phyloP scores from a whole-genome alignment of 1,140 invertebrate genomes.

The Portunus trituberculatus region DNA sequence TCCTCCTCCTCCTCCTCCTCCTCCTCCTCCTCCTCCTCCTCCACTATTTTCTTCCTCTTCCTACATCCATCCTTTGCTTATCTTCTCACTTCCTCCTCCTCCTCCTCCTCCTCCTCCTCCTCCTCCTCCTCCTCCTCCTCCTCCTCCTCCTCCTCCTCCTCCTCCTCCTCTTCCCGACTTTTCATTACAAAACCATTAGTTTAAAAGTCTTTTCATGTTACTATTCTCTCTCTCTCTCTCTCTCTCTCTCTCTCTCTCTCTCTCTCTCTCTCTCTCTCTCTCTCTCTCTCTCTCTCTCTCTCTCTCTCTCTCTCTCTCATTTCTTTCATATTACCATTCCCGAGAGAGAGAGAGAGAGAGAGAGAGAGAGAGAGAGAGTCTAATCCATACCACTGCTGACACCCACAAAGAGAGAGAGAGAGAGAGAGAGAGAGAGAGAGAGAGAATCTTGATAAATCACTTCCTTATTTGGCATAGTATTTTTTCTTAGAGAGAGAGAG shows the following conservation, averaged over 20 bases:
- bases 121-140: neutral
- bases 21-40: neutral
- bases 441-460: constrained; percentile 16
- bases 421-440: constrained; percentile 33
- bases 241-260: constrained; percentile 2
- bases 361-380: constrained; percentile 17
- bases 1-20: neutral
- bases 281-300: constrained; percentile 39
- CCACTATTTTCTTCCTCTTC: neutral
- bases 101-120: neutral
- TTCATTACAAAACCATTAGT: too few relatives aligned
- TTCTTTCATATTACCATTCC: neutral
- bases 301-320: neutral
- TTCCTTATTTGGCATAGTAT: too few relatives aligned
- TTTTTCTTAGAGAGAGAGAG: constrained; percentile 35
- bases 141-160: neutral
- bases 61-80: neutral
- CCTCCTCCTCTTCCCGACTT: neutral
- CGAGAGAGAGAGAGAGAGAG: neutral
- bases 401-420: neutral
- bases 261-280: neutral
- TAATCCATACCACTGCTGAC: neutral
- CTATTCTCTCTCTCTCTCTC: constrained; percentile 20
- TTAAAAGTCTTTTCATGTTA: neutral
- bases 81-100: neutral